These are phyloP conservation scores for Brienomyrus longianalis DNA, from an alignment of 2,113 vertebrate genomes.

Conservation along the genomic window DNA sequence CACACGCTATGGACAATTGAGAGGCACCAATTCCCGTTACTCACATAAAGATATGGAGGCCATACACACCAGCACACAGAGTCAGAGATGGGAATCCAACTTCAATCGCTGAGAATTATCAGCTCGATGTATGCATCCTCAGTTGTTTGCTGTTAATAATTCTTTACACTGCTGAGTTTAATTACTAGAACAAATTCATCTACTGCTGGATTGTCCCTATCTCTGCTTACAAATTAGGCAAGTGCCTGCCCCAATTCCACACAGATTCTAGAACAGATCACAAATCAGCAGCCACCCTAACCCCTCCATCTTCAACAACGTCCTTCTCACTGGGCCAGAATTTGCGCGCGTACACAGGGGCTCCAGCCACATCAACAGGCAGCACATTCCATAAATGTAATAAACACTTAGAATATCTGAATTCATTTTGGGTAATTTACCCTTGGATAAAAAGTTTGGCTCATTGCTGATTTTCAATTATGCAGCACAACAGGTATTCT, in stretches of 20 bases:
- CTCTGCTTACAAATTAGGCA: neutral
- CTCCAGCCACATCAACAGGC: neutral
- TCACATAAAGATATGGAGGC: neutral
- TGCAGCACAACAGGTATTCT: neutral
- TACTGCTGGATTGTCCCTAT: neutral
- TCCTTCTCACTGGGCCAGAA: neutral
- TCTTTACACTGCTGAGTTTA: neutral
- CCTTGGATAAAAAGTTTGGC: neutral
- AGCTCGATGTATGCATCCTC: neutral
- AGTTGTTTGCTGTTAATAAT: neutral
- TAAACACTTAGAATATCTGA: neutral
- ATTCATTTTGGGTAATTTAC: slow-evolving; percentile 9
- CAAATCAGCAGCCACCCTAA: neutral
- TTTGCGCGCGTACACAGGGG: neutral
- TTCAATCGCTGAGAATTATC: neutral
- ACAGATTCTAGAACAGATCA: neutral
- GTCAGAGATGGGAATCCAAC: neutral
- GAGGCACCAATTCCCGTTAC: neutral
- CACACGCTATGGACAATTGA: neutral
- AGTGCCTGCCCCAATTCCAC: neutral
- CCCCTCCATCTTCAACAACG: neutral
- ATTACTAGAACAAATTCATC: neutral
- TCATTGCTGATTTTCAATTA: slow-evolving; percentile 9
- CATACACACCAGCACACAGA: neutral
- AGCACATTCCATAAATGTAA: slow-evolving; percentile 30